Evolutionary conservation across 2,113 vertebrate genomes (phyloP).

Genomic region (Meriones unguiculatus): DNA sequence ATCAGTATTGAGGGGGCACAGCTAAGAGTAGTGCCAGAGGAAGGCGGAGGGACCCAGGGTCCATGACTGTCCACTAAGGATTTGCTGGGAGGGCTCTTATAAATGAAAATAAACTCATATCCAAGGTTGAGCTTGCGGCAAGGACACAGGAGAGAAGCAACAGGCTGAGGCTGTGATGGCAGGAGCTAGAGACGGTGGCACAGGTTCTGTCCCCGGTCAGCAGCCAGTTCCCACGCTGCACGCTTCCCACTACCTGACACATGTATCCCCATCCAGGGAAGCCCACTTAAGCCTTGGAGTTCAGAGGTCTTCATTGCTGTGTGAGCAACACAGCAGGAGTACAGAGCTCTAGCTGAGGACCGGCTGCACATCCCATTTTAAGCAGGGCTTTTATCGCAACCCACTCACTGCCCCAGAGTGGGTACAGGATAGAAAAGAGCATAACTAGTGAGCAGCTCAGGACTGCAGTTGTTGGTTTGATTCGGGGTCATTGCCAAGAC

Average conservation of each 20-base stretch:
- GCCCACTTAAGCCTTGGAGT: not conserved
- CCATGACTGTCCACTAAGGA: not conserved
- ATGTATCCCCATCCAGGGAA: not conserved
- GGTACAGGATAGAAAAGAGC: not conserved
- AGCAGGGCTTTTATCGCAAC: not conserved
- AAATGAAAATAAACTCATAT: not conserved
- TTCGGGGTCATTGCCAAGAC: not conserved
- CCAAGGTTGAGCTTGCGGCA: not conserved
- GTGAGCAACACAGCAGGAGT: not conserved
- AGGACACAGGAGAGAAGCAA: not conserved
- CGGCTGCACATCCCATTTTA: not conserved
- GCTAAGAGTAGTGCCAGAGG: not conserved
- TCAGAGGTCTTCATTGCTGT: not conserved
- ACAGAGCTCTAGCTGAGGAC: not conserved
- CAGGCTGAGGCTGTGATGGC: not conserved
- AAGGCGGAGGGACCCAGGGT: not conserved
- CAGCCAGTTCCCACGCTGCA: not conserved
- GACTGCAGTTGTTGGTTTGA: not conserved
- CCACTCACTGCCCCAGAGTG: not conserved
- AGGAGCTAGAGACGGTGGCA: not conserved
- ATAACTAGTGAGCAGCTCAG: not conserved
- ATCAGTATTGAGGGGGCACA: not conserved
- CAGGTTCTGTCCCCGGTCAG: not conserved
- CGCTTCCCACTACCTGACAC: not conserved
- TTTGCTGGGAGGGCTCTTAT: not conserved